Evolutionary conservation across 2,797 vertebrate species (phyloP), one percentile per base, ranked within the genome.

Genomic region (Catharus ustulatus): DNA sequence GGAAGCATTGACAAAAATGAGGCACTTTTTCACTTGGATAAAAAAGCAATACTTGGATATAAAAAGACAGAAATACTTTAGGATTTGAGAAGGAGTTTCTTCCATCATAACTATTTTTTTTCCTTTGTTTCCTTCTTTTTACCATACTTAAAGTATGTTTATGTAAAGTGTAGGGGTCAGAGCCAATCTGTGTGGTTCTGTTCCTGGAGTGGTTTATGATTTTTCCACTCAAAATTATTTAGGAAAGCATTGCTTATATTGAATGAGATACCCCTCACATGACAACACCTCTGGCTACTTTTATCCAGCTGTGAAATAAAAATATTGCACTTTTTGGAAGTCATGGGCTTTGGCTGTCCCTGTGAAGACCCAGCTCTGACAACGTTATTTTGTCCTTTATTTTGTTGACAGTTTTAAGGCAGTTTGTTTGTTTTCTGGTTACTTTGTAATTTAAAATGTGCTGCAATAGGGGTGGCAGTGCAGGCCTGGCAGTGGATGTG

Each of bases 81-180:
- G 43, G 27, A 12, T 74, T 76, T 38, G 43, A 80, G 54, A 9
- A 74, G 42, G 24, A 43, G 3, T 51, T 91, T 80, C 24, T 77
- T 59, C 40, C 9, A 7, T 55, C 7, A 2, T 13, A 80, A 48
- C 6, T 30, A 5, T 1, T 7, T 42, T 32, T 43, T 26, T 7
- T 1, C 11, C 12, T 59, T 91, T 63, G 26, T 52, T 87, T 67
- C 29, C 11, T 71, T 42, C 24, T 71, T 55, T 75, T 88, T 48
- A 61, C 17, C 52, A 52, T 71, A 45, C 38, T 30, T 40, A 10
- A 40, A 48, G 8, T 8, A 8, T 5, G 15, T 59, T 45, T 22
- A 10, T 1, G 0, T 46, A 0, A 59, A 59, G 20, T 8, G 14
- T 1, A 49, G 40, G 21, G n/a, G 10, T 30, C 58, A 57, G 57